Evolutionary conservation across 1,140 invertebrate genomes (phyloP), one percentile per base, ranked within the genome.

Genomic region (Drosophila sechellia): DNA sequence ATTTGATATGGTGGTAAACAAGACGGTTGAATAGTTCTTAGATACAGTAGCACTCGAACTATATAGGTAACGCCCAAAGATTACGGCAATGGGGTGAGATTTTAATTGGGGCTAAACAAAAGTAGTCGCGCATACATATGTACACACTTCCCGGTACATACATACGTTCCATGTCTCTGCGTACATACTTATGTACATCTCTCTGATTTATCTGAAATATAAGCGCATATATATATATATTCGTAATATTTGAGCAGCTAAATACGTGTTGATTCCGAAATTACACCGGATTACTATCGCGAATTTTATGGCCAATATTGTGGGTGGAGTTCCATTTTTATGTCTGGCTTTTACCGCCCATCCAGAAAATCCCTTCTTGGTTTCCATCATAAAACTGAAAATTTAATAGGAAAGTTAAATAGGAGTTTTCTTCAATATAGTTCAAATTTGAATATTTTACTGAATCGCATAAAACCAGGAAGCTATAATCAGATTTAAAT

Each of bases 41-140:
- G 35, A 64, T 64, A 22, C 13, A 42, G 17, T 31, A 12, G 35
- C 25, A 42, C 45, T 42, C 31, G 35, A 66, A 64, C 64, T 50
- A 60, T 42, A 59, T 68, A 59, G 64, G 64, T 68, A 68, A 68
- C 64, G 64, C 64, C 64, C 64, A 68, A 68, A 68, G 59, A 68
- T 68, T 65, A 68, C 64, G 64, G 59, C 54, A 39, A 52, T 65
- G 64, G 64, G 64, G 64, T 68, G 64, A 52, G 64, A 68, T 52
- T 65, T 68, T 46, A 65, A 65, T 68, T 68, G 64, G 64, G 46
- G 64, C 64, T 64, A 68, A 68, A 68, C 64, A 68, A 68, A 68
- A 68, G 64, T 68, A 68, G 64, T 53, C 59, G 64, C 50, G 58
- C 64, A 65, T 68, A 65, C 64, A 52, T 68, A 68, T 68, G 46